These are phyloP conservation scores for Ammospiza caudacuta DNA, from an alignment of 2,113 vertebrate species.

Conservation along the genomic window DNA sequence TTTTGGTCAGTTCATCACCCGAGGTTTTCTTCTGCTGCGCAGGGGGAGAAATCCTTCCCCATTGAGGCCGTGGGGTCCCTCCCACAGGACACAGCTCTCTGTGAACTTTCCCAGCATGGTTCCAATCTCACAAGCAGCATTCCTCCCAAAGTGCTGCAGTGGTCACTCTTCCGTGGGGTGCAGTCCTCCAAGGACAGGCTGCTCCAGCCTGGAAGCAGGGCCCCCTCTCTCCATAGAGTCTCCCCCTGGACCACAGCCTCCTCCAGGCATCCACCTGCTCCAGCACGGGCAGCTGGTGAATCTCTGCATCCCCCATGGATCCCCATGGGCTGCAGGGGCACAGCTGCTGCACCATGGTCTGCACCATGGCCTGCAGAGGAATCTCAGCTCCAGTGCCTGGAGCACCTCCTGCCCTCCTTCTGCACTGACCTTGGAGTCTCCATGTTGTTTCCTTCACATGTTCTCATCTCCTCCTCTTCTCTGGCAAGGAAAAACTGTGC, in stretches of 20 bases:
- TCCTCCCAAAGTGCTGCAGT: background rate
- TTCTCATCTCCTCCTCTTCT: background rate
- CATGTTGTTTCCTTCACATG: background rate
- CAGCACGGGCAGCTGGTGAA: no score
- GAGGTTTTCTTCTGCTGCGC: background rate
- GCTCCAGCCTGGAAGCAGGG: no score
- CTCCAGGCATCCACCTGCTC: no score
- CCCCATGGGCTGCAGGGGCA: no score
- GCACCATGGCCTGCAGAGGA: background rate
- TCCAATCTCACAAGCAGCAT: background rate
- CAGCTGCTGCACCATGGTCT: background rate
- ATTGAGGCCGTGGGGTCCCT: background rate
- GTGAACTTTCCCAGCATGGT: accelerated
- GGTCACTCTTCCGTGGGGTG: background rate
- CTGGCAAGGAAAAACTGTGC: background rate
- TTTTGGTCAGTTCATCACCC: background rate
- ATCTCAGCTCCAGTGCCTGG: background rate
- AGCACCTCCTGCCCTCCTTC: background rate
- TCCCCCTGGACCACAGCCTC: no score
- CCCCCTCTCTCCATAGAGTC: no score
- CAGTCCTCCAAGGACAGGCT: no score
- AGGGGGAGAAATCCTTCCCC: background rate
- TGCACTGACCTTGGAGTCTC: background rate
- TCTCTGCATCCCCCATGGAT: no score
- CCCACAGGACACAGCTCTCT: background rate